These are phyloP conservation scores for Ladona fulva DNA, from an alignment of 1,140 invertebrate species.

Conservation along the genomic window DNA sequence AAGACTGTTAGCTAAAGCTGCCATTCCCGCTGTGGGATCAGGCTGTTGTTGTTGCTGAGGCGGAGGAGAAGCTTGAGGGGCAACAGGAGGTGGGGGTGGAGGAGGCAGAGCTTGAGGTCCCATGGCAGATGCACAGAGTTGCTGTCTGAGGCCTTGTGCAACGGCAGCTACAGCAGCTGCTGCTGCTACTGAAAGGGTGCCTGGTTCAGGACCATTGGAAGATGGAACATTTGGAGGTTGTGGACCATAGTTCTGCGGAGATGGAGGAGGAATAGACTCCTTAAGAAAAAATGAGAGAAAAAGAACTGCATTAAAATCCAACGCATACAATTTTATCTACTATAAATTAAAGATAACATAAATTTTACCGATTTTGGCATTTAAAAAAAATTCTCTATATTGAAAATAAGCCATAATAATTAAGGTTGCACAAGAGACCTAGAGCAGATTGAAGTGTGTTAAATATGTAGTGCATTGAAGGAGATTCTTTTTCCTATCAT, in stretches of 20 bases:
- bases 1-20: not conserved
- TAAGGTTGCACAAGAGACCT: too few relatives aligned
- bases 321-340: too few relatives aligned
- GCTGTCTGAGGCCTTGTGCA: constrained; percentile 57
- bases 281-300: not conserved
- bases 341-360: too few relatives aligned
- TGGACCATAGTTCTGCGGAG: not conserved
- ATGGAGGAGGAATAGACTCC: not conserved
- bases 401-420: too few relatives aligned
- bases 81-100: constrained; percentile 20
- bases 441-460: too few relatives aligned
- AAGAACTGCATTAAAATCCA: not conserved
- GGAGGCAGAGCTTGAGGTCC: not conserved
- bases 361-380: too few relatives aligned
- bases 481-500: too few relatives aligned
- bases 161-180: constrained; percentile 65
- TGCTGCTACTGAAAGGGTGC: constrained; percentile 35
- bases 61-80: constrained; percentile 32
- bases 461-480: too few relatives aligned
- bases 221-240: constrained; percentile 7
- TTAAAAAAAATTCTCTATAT: too few relatives aligned
- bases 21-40: not conserved
- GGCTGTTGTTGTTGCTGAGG: constrained; percentile 31
- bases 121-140: constrained; percentile 45
- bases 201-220: constrained; percentile 11